Percentiles rank a stretch among this genome's conserved stretches.
Conservation (phyloP, 2,888 invertebrate species). For the Pyrochroa serraticornis region DNA sequence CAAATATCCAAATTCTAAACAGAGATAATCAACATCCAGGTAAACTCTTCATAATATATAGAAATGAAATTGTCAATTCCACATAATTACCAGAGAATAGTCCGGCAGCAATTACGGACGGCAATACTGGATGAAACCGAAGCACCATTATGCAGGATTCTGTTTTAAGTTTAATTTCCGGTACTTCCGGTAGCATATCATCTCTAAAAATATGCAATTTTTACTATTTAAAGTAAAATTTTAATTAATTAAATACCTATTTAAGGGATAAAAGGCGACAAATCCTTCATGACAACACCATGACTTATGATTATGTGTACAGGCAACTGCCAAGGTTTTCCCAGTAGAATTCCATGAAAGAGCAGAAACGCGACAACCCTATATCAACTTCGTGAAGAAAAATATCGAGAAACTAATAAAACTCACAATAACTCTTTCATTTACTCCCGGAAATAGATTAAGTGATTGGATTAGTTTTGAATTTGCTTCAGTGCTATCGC, state of each 20-base stretch:
- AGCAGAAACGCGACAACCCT: slow-evolving; percentile 37
- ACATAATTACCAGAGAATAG: slow-evolving; percentile 53
- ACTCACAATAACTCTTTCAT: slow-evolving; percentile 7
- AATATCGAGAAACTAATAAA: neutral
- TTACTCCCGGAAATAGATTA: slow-evolving; percentile 29
- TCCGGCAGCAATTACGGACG: slow-evolving; percentile 60
- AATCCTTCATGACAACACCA: slow-evolving; percentile 57
- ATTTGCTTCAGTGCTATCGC: slow-evolving; percentile 38
- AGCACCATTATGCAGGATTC: slow-evolving; percentile 58
- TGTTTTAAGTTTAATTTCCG: slow-evolving; percentile 47
- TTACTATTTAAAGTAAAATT: slow-evolving; percentile 4
- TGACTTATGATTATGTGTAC: slow-evolving; percentile 50
- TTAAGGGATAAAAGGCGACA: slow-evolving; percentile 49
- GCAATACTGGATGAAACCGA: slow-evolving; percentile 59
- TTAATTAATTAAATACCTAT: slow-evolving; percentile 38
- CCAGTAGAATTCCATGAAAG: slow-evolving; percentile 56
- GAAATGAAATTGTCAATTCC: neutral
- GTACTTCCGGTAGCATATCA: slow-evolving; percentile 45
- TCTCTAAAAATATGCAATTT: slow-evolving; percentile 40
- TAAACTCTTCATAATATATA: neutral
- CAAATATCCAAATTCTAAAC: neutral
- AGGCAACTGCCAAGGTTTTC: slow-evolving; percentile 52
- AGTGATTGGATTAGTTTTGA: slow-evolving; percentile 49
- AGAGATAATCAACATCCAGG: too few relatives aligned
- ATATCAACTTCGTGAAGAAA: slow-evolving; percentile 4